Conservation (phyloP, 2,888 invertebrate species). For the Pocota personata region DNA sequence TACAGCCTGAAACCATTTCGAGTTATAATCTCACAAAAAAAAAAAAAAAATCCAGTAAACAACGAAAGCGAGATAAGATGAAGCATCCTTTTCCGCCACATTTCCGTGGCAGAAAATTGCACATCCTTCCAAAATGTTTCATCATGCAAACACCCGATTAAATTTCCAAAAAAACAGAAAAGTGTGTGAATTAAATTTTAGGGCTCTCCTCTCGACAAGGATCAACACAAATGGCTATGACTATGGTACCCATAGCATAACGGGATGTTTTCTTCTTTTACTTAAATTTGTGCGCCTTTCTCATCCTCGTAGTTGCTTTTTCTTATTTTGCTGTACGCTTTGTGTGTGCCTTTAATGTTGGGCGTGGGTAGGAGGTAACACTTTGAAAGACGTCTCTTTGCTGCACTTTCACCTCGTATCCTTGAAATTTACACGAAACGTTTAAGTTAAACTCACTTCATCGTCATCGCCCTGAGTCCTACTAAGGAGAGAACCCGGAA, state of each 20-base stretch:
- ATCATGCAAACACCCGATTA: slow-evolving; percentile 68
- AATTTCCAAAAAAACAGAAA: slow-evolving; percentile 21
- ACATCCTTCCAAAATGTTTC: slow-evolving; percentile 67
- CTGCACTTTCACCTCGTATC: slow-evolving; percentile 25
- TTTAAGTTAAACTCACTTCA: slow-evolving; percentile 18
- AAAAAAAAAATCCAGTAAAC: background rate
- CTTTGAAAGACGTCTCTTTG: background rate
- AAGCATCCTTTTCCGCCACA: slow-evolving; percentile 62
- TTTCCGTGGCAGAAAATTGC: slow-evolving; percentile 69
- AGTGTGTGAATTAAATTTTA: slow-evolving; percentile 62
- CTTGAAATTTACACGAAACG: slow-evolving; percentile 29
- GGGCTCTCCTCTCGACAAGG: slow-evolving; percentile 34
- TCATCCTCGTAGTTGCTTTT: background rate
- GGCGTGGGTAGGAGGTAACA: background rate
- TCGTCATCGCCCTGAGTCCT: background rate
- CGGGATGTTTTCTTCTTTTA: background rate
- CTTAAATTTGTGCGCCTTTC: background rate
- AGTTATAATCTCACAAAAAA: slow-evolving; percentile 6
- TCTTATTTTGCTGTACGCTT: background rate
- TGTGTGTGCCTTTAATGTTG: background rate
- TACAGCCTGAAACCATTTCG: slow-evolving; percentile 18
- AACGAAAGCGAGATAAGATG: slow-evolving; percentile 35
- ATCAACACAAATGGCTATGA: slow-evolving; percentile 43
- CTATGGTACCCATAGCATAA: background rate
- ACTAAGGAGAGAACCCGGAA: background rate